Conservation (phyloP, 1,140 invertebrate genomes). For the Coelopa frigida region DNA sequence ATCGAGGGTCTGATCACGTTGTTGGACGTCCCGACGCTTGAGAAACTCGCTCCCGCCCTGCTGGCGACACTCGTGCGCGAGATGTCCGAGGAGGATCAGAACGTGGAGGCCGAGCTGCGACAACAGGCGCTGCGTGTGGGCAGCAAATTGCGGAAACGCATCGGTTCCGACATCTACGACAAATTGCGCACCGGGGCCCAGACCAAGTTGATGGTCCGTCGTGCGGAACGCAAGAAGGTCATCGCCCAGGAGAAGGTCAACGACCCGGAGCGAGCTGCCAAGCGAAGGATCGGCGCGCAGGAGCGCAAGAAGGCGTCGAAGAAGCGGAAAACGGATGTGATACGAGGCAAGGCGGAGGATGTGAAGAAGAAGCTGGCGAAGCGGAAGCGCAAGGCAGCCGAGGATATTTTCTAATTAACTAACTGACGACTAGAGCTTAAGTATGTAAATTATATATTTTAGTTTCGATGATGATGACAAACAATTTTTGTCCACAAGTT, state of each 20-base stretch:
- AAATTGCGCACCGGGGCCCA: conserved; percentile 51
- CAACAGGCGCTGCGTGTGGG: conserved; percentile 60
- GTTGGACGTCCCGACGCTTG: conserved; percentile 45
- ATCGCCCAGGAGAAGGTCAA: conserved; percentile 58
- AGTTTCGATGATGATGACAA: too few relatives aligned
- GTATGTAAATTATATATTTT: too few relatives aligned
- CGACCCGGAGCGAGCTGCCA: conserved; percentile 63
- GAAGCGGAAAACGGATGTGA: conserved; percentile 30
- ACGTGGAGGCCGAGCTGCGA: conserved; percentile 48
- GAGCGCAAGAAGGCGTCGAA: conserved; percentile 41
- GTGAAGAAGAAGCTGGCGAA: conserved; percentile 38
- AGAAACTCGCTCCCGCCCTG: conserved; percentile 50
- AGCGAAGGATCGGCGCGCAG: conserved; percentile 48
- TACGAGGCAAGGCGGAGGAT: conserved; percentile 36
- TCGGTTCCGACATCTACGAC: conserved; percentile 59
- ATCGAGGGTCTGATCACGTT: conserved; percentile 58
- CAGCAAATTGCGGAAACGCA: conserved; percentile 56
- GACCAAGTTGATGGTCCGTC: conserved; percentile 51
- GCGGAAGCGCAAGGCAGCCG: conserved; percentile 33
- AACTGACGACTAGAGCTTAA: too few relatives aligned
- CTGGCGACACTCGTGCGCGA: conserved; percentile 63
- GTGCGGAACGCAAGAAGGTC: conserved; percentile 57
- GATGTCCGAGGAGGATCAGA: conserved; percentile 53
- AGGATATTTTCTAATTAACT: conserved; percentile 15
- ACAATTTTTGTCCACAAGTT: too few relatives aligned